Evolutionary conservation across 2,888 invertebrate species (phyloP), one percentile per base, ranked within the genome.

Genomic region (Drosophila neoperkinsi): DNA sequence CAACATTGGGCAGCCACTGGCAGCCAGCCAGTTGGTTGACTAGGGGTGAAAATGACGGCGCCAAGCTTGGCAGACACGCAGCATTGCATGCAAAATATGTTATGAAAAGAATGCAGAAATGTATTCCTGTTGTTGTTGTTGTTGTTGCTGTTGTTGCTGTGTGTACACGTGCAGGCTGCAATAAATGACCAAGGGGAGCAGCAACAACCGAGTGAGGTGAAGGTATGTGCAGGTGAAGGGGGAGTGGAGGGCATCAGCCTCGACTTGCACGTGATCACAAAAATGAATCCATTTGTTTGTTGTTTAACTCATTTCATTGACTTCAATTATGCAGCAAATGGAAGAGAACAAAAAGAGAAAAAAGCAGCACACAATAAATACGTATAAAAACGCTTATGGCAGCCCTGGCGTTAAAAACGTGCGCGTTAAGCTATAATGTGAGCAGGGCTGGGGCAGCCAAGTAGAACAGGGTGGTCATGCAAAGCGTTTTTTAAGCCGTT

Each of bases 1-100:
- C 75, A 72, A 46, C 65, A 68, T 59, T 67, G 69, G 71, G 57
- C 74, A 67, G 49, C 56, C 60, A 50, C 60, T 68, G 67, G 58
- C 50, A 56, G 75, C 43, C 74, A 79, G 57, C 72, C 75, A 64
- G 64, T 58, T 65, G 25, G 34, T 46, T 25, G 55, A 52, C 18
- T 64, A 46, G 57, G 84, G 77, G 79, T 79, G 85, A 75, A 88
- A 88, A 84, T 86, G 89, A 76, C 70, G 88, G 86, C 87, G 89
- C 87, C 87, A 88, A 84, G 87, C 85, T 79, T 77, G 79, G 71
- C 74, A 75, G 81, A 85, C 88, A 88, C 72, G 85, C 85, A 85
- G 83, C 77, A 71, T 79, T 88, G 85, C 85, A 86, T 86, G 85
- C 85, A 86, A 86, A 86, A 85, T 85, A 79, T 88, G 88, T 83